These are phyloP conservation scores for Plemyria rubiginata DNA, from an alignment of 2,888 invertebrate species.

Conservation along the genomic window DNA sequence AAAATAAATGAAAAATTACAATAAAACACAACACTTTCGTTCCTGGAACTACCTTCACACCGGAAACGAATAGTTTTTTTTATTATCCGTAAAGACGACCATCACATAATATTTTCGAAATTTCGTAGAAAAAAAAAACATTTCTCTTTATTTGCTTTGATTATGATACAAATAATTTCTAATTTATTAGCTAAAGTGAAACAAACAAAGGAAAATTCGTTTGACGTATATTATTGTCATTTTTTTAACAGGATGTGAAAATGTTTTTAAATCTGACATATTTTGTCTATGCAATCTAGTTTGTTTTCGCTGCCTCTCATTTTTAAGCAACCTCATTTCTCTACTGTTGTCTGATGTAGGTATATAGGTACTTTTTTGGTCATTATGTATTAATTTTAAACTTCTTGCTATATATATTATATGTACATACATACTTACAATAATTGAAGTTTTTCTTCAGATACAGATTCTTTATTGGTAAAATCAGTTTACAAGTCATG, in stretches of 20 bases:
- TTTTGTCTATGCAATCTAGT: conserved; percentile 38
- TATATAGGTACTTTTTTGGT: background rate
- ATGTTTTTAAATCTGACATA: conserved; percentile 47
- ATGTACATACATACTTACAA: no score
- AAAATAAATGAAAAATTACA: conserved; percentile 80
- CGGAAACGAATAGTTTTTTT: conserved; percentile 77
- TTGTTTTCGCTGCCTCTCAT: conserved; percentile 6
- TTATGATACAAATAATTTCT: conserved; percentile 56
- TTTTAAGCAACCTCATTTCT: background rate
- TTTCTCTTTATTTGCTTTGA: conserved; percentile 57
- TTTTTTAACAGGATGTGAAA: conserved; percentile 56
- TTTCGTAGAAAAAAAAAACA: conserved; percentile 64
- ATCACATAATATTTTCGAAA: conserved; percentile 57
- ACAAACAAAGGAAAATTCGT: conserved; percentile 49
- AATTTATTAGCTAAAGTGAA: conserved; percentile 44
- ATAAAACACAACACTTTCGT: conserved; percentile 76
- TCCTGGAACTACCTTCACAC: conserved; percentile 81
- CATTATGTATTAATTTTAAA: no score
- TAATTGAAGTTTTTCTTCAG: no score
- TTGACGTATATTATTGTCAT: conserved; percentile 35
- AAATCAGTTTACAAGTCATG: no score
- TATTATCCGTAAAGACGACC: conserved; percentile 59
- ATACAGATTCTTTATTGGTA: no score
- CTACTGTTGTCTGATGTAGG: no score
- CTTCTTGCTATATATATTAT: background rate